These are phyloP conservation scores for Patagioenas fasciata DNA, from an alignment of 2,113 vertebrate genomes.

Conservation along the genomic window DNA sequence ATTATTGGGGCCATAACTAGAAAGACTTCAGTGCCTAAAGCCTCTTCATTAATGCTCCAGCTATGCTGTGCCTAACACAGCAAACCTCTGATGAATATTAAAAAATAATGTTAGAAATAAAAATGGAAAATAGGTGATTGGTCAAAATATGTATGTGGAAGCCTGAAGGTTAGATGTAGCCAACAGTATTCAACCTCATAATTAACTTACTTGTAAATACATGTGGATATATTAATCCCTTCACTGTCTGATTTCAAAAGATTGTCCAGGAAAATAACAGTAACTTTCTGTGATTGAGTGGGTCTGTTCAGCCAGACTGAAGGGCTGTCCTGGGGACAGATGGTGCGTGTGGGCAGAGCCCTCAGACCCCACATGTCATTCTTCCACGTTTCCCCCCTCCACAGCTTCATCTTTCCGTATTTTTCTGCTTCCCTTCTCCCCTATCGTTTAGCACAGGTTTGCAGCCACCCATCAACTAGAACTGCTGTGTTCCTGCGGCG, in stretches of 20 bases:
- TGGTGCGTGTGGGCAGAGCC: accelerated
- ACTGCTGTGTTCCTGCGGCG: conserved; percentile 3
- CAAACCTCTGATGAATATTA: neutral
- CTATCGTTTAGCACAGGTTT: neutral
- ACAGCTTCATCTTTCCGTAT: neutral
- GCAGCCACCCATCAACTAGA: neutral
- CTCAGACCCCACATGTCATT: neutral
- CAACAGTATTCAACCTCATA: neutral
- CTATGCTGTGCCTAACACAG: neutral
- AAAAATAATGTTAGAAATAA: neutral
- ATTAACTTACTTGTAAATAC: neutral
- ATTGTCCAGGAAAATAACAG: neutral
- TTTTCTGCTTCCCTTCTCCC: neutral
- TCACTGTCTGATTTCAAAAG: neutral
- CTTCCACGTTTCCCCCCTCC: neutral
- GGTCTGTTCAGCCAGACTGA: neutral
- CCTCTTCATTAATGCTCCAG: neutral
- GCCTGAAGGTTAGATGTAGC: neutral
- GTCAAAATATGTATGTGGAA: neutral
- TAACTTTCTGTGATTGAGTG: neutral
- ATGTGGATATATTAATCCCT: neutral
- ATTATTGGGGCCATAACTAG: no score
- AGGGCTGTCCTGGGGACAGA: neutral
- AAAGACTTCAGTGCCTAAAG: neutral
- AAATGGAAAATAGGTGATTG: neutral